These are phyloP conservation scores for Zeuzera pyrina DNA, from an alignment of 2,888 invertebrate species.

Conservation along the genomic window DNA sequence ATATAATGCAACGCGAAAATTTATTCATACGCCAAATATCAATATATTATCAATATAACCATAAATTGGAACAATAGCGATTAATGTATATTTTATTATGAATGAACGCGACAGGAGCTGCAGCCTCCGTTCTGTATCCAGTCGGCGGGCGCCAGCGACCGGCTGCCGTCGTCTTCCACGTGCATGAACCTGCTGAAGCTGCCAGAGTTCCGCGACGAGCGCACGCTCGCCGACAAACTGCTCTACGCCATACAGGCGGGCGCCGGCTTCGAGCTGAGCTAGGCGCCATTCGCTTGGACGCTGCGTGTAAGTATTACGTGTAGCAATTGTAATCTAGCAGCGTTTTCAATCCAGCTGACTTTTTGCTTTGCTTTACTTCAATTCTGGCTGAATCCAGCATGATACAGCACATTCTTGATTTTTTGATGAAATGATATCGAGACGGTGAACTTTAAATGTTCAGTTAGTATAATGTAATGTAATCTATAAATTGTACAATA, in stretches of 20 bases:
- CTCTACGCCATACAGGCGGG: conserved; percentile 95
- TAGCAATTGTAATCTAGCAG: too few relatives aligned
- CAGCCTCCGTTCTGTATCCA: conserved; percentile 98
- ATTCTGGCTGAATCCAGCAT: too few relatives aligned
- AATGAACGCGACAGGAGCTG: conserved; percentile 85
- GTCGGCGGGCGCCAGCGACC: conserved; percentile 89
- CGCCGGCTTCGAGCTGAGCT: conserved; percentile 96
- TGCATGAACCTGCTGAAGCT: conserved; percentile 98
- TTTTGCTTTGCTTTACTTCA: too few relatives aligned
- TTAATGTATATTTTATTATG: not conserved
- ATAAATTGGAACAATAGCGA: not conserved
- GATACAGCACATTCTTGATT: too few relatives aligned
- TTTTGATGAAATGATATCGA: too few relatives aligned
- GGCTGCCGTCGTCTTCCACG: conserved; percentile 97
- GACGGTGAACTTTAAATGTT: too few relatives aligned
- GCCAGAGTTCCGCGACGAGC: conserved; percentile 88
- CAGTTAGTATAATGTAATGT: too few relatives aligned
- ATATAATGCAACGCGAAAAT: not conserved
- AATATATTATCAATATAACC: not conserved
- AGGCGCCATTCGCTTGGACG: conserved; percentile 36
- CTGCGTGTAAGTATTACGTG: too few relatives aligned
- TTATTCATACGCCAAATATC: not conserved
- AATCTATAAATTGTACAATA: too few relatives aligned
- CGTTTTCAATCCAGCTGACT: too few relatives aligned
- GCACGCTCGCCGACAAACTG: conserved; percentile 85